Conservation (phyloP, 2,113 vertebrate species). For the Ochotona curzoniae region DNA sequence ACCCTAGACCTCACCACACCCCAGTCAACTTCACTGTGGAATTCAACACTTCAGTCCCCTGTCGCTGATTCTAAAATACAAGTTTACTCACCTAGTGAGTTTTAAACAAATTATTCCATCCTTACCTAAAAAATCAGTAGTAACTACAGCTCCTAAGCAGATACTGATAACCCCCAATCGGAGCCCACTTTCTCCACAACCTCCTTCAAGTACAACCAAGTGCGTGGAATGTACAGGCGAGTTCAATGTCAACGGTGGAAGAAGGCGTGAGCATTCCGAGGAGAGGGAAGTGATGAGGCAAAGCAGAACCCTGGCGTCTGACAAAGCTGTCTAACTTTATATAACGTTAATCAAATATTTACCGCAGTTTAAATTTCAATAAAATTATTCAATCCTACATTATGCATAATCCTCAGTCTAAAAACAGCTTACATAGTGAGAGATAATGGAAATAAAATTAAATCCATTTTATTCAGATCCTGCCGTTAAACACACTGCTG, state of each 20-base stretch:
- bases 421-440: neutral
- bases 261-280: neutral
- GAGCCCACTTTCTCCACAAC: neutral
- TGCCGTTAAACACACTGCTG: neutral
- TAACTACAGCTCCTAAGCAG: neutral
- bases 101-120: slow-evolving; percentile 12
- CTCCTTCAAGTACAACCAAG: neutral
- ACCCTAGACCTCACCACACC: neutral
- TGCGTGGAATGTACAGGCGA: neutral
- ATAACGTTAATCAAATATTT: slow-evolving; percentile 42
- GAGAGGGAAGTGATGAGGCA: neutral
- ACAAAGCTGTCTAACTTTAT: neutral
- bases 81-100: neutral
- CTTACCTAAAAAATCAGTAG: neutral
- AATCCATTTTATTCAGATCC: neutral
- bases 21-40: slow-evolving; percentile 15
- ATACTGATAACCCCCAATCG: neutral
- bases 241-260: neutral
- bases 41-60: neutral
- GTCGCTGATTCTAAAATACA: neutral
- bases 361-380: slow-evolving; percentile 18
- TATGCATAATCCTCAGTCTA: slow-evolving; percentile 19
- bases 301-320: neutral
- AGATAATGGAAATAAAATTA: neutral
- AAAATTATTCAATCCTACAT: neutral